Evolutionary conservation across 2,797 vertebrate genomes (phyloP), one percentile per base, ranked within the genome.

Genomic region (Pangasius macronema): DNA sequence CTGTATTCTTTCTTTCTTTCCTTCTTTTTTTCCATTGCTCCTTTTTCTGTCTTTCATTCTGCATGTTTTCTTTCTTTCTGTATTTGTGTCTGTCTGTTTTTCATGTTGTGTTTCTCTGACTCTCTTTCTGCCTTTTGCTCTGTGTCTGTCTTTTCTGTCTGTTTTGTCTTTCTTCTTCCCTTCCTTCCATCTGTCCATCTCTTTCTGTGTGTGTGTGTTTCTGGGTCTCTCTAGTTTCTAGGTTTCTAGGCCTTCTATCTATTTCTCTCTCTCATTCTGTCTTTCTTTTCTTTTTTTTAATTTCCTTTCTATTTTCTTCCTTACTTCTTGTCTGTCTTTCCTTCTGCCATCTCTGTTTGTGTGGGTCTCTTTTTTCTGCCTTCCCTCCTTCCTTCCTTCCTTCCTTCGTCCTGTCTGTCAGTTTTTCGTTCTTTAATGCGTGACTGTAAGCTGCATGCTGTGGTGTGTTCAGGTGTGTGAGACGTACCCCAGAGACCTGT

Each of bases 401-500:
- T 63, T n/a, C 8, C 2, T 24, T 59, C 22, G 30, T 24, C 9
- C 22, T 46, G 3, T 76, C 49, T 42, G 20, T 42, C 65, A 16
- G n/a, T 82, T 13, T 18, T 16, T 67, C 5, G 63, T 67, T 30
- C 13, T 30, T 33, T 67, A 33, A 6, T 33, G n/a, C 65, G 9
- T 39, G 16, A 20, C 16, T 70, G 67, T 70, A 39, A 70, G 67
- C 67, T 70, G 18, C 2, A 20, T 22, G 33, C 1, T 55, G n/a
- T 83, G 61, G 49, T 89, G 16, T 82, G 68, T 42, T 24, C 91
- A 99, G 98, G 96, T 99, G 85, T 99, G 98, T 94, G 97, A 99
- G 93, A 99, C 98, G 11, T 99, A 99, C 92, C 98, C 98, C 27
- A 96, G 95, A 90, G 97, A 99, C 67, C 95, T 99, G 68, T 99